A percentile compares a stretch with the other conserved stretches of the same genome.
Evolutionary conservation across 1,140 invertebrate species (phyloP).

Genomic region (Galendromus occidentalis): DNA sequence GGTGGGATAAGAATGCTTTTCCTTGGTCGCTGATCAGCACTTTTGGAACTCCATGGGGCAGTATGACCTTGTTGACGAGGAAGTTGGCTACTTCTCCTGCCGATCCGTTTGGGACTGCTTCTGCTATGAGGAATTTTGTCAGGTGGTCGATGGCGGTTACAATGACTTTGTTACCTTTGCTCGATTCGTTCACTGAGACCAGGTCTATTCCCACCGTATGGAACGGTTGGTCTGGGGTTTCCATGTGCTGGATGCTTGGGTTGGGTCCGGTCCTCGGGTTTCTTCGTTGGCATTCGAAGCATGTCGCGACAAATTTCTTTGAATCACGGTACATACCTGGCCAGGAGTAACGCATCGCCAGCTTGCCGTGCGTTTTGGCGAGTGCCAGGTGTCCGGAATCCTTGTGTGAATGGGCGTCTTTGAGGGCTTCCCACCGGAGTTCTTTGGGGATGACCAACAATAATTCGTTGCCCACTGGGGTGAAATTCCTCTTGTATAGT

Average conservation of each 20-base stretch:
- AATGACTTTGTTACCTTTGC: slow-evolving; percentile 22
- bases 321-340: slow-evolving; percentile 14
- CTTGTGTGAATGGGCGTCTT: slow-evolving; percentile 16
- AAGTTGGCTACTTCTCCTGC: slow-evolving; percentile 20
- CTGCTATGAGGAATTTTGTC: slow-evolving; percentile 22
- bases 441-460: slow-evolving; percentile 13
- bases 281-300: slow-evolving; percentile 18
- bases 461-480: neutral
- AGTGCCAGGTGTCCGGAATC: slow-evolving; percentile 17
- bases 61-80: slow-evolving; percentile 19
- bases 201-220: slow-evolving; percentile 24
- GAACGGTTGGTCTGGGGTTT: slow-evolving; percentile 16
- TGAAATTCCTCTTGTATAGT: neutral
- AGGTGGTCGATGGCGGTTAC: slow-evolving; percentile 22
- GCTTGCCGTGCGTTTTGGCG: slow-evolving; percentile 16
- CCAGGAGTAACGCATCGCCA: slow-evolving; percentile 19
- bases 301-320: slow-evolving; percentile 15
- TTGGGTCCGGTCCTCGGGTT: slow-evolving; percentile 10
- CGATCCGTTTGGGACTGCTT: slow-evolving; percentile 18
- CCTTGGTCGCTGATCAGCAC: slow-evolving; percentile 18
- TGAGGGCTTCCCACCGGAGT: slow-evolving; percentile 12
- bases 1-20: slow-evolving; percentile 15
- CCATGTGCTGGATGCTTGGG: slow-evolving; percentile 15
- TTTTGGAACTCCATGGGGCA: slow-evolving; percentile 15
- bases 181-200: slow-evolving; percentile 20